A percentile compares a stretch with the other conserved stretches of the same genome.
Conservation (phyloP, 2,113 vertebrate genomes). For the Ctenomys sociabilis region DNA sequence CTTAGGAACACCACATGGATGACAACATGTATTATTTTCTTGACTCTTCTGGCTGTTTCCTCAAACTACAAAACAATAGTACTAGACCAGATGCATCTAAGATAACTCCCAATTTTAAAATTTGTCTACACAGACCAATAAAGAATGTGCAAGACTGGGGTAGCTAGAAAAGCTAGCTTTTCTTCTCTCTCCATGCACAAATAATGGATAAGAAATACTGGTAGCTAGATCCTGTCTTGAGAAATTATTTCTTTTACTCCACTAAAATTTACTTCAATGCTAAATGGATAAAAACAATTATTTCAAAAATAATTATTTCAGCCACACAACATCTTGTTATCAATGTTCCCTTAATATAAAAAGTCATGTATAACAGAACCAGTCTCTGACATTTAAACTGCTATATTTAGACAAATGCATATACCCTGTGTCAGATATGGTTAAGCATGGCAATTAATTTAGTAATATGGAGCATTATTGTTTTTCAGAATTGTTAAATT, state of each 20-base stretch:
- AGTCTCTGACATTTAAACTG: constrained; percentile 28
- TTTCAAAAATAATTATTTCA: constrained; percentile 28
- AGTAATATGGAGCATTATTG: constrained; percentile 26
- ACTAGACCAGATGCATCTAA: neutral
- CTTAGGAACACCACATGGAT: constrained; percentile 50
- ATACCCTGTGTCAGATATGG: neutral
- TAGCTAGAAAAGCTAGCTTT: neutral
- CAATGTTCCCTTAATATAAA: constrained; percentile 43
- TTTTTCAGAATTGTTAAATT: constrained; percentile 54
- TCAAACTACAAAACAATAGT: neutral
- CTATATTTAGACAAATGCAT: constrained; percentile 50
- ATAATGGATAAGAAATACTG: neutral
- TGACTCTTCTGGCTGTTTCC: neutral
- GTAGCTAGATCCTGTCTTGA: neutral
- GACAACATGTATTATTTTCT: constrained; percentile 38
- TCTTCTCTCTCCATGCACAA: constrained; percentile 30
- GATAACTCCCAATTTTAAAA: constrained; percentile 43
- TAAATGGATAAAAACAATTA: constrained; percentile 53
- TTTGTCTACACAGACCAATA: neutral
- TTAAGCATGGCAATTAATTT: constrained; percentile 20
- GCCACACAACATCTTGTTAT: constrained; percentile 28
- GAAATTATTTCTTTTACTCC: constrained; percentile 1
- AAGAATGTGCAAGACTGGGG: constrained; percentile 28
- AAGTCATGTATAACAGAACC: constrained; percentile 43
- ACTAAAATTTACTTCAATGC: constrained; percentile 14